phyloP scores from a whole-genome alignment of 2,113 vertebrate genomes.

The Sylvia atricapilla region DNA sequence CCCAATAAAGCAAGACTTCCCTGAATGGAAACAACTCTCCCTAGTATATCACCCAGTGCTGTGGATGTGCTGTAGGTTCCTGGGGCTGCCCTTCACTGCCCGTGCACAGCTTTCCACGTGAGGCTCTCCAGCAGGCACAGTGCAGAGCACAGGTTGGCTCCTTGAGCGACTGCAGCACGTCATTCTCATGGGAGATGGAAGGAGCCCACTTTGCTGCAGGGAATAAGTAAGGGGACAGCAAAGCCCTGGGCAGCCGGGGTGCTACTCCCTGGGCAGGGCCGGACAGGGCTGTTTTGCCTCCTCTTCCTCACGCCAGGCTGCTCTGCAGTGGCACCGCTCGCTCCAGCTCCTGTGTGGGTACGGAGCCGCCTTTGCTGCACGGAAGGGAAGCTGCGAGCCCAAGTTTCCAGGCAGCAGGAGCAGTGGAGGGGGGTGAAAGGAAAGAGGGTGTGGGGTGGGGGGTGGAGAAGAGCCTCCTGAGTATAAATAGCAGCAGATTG shows the following conservation, averaged over 20 bases:
- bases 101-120: rapidly evolving
- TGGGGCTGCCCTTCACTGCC: neutral
- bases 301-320: neutral
- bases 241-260: neutral
- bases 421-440: neutral
- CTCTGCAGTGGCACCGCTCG: neutral
- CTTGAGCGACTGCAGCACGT: rapidly evolving
- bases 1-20: neutral
- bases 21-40: neutral
- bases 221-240: neutral
- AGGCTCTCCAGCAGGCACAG: neutral
- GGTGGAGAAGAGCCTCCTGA: constrained; percentile 19
- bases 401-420: constrained; percentile 34
- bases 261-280: neutral
- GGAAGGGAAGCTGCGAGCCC: neutral
- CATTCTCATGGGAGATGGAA: neutral
- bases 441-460: neutral
- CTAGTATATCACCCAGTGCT: rapidly evolving
- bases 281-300: neutral
- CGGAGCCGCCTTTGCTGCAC: neutral
- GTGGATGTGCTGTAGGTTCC: neutral
- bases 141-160: neutral
- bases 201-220: rapidly evolving
- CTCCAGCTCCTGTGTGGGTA: constrained; percentile 20
- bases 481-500: constrained; percentile 58